Conservation (phyloP, 1,140 invertebrate species). For the Drosophila yakuba region DNA sequence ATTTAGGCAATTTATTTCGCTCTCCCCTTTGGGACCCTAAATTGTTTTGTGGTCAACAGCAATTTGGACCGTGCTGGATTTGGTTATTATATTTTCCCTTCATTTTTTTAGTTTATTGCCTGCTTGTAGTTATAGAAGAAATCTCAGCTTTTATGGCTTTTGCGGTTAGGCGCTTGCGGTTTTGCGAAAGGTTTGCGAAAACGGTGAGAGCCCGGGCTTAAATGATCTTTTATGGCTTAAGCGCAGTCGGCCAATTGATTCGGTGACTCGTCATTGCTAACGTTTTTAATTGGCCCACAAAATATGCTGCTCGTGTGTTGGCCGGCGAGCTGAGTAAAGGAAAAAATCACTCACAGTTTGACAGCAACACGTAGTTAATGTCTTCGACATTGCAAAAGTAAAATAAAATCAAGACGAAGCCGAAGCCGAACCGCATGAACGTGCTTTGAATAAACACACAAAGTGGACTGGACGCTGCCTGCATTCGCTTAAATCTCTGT, state of each 20-base stretch:
- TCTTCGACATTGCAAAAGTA: conserved; percentile 35
- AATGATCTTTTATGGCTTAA: conserved; percentile 68
- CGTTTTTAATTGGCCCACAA: conserved; percentile 73
- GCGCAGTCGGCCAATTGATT: conserved; percentile 69
- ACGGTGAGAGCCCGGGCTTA: conserved; percentile 59
- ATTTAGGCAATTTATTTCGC: conserved; percentile 42
- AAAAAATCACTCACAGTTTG: conserved; percentile 53
- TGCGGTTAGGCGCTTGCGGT: conserved; percentile 60
- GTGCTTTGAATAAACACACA: conserved; percentile 73
- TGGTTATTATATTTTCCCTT: conserved; percentile 35
- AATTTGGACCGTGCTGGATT: conserved; percentile 49
- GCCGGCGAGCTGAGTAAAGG: conserved; percentile 18
- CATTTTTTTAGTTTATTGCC: not conserved
- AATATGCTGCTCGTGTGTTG: conserved; percentile 76
- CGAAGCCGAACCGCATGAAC: conserved; percentile 61
- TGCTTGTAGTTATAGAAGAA: conserved; percentile 39
- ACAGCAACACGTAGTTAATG: conserved; percentile 73
- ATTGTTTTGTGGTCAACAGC: conserved; percentile 69
- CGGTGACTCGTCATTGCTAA: conserved; percentile 49
- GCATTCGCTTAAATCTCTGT: conserved; percentile 41
- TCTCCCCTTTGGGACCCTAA: conserved; percentile 30
- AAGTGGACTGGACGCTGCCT: conserved; percentile 21
- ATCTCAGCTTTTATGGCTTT: conserved; percentile 72
- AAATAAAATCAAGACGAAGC: conserved; percentile 24
- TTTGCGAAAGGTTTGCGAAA: conserved; percentile 54